phyloP scores from a whole-genome alignment of 2,888 invertebrate genomes.

The Thumatha senex region DNA sequence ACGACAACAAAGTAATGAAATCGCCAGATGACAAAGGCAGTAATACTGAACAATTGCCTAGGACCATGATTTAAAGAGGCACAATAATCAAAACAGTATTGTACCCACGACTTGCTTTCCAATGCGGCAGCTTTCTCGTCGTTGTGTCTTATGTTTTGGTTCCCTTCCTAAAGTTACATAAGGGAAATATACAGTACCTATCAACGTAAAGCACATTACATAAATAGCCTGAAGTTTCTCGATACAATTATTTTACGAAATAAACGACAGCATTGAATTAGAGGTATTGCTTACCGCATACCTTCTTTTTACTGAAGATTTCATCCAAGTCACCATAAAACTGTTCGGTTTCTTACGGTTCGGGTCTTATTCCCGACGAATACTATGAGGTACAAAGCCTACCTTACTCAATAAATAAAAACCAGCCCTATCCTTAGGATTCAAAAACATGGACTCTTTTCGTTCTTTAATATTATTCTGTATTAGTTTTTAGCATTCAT shows the following conservation, averaged over 20 bases:
- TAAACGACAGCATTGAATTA: not conserved
- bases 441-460: too few relatives aligned
- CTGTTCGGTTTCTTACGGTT: too few relatives aligned
- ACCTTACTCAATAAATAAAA: too few relatives aligned
- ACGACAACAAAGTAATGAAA: slow-evolving; percentile 48
- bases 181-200: slow-evolving; percentile 1
- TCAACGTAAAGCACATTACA: slow-evolving; percentile 17
- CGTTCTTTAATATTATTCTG: too few relatives aligned
- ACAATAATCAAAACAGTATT: slow-evolving; percentile 17
- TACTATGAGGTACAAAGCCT: too few relatives aligned
- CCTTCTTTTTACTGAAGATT: too few relatives aligned
- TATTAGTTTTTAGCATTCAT: too few relatives aligned
- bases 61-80: slow-evolving; percentile 26
- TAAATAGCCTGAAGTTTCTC: slow-evolving; percentile 13
- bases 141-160: slow-evolving; percentile 12
- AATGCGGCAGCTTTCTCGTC: slow-evolving; percentile 25
- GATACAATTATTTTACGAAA: not conserved
- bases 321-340: too few relatives aligned
- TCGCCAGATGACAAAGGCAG: slow-evolving; percentile 49
- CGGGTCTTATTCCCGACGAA: too few relatives aligned
- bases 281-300: not conserved
- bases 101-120: slow-evolving; percentile 32
- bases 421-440: too few relatives aligned
- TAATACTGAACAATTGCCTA: slow-evolving; percentile 30
- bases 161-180: slow-evolving; percentile 2